Evolutionary conservation across 2,888 invertebrate genomes (phyloP).

Genomic region (Tetanocera ferruginea): DNA sequence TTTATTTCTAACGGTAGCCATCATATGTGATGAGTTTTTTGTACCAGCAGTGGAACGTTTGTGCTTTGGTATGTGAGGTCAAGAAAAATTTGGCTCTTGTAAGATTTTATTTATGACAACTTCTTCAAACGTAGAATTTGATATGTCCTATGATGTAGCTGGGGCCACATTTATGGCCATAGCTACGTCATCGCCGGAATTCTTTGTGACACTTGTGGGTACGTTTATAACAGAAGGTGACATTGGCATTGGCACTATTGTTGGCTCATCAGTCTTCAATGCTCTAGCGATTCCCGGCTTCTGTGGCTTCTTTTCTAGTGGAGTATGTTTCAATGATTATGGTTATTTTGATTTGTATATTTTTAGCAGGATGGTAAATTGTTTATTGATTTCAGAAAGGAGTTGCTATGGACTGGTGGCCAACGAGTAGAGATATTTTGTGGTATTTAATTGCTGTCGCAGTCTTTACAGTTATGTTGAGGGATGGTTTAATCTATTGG

Average conservation of each 20-base stretch:
- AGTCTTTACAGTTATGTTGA: conserved; percentile 81
- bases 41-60: conserved; percentile 90
- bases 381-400: conserved; percentile 74
- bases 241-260: conserved; percentile 85
- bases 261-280: conserved; percentile 86
- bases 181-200: conserved; percentile 90
- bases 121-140: conserved; percentile 72
- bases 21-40: conserved; percentile 93
- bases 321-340: conserved; percentile 71
- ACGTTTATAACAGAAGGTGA: conserved; percentile 85
- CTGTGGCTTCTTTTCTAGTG: conserved; percentile 80
- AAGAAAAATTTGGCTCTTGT: not conserved
- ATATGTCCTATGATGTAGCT: conserved; percentile 87
- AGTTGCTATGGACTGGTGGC: conserved; percentile 84
- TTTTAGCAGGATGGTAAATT: too few species aligned
- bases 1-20: conserved; percentile 85
- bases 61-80: conserved; percentile 78
- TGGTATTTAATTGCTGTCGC: conserved; percentile 83
- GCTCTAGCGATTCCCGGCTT: conserved; percentile 82
- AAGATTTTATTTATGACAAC: not conserved
- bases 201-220: conserved; percentile 87
- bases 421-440: conserved; percentile 82
- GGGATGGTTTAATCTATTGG: conserved; percentile 84
- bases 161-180: conserved; percentile 94
- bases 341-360: conserved; percentile 34